Evolutionary conservation across 2,888 invertebrate species (phyloP).

Genomic region (Thymelicus acteon): DNA sequence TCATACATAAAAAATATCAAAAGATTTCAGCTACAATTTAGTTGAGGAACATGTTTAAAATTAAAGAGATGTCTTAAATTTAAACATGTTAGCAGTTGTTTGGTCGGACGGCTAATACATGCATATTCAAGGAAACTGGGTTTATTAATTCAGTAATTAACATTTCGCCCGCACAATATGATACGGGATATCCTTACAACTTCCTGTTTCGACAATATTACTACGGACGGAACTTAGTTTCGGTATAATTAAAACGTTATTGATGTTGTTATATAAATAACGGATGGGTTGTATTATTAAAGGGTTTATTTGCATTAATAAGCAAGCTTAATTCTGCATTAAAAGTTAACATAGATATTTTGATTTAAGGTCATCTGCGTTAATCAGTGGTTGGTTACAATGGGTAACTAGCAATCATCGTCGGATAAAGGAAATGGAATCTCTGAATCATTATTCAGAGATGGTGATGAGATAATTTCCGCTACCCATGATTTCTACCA

Average conservation of each 20-base stretch:
- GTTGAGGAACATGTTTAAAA: background rate
- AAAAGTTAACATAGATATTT: background rate
- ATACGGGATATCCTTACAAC: conserved; percentile 64
- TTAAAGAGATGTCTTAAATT: conserved; percentile 5
- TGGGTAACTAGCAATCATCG: too few relatives aligned
- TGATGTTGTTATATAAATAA: conserved; percentile 35
- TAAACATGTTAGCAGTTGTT: conserved; percentile 19
- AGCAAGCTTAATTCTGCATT: background rate
- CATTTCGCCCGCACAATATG: conserved; percentile 63
- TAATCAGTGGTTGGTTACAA: too few relatives aligned
- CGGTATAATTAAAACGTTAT: conserved; percentile 30
- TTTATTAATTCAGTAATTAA: conserved; percentile 70
- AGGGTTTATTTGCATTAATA: background rate
- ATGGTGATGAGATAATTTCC: too few relatives aligned
- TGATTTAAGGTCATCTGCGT: too few relatives aligned
- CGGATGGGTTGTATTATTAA: background rate
- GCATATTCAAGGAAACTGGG: conserved; percentile 59
- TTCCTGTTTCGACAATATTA: conserved; percentile 48
- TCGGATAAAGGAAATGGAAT: too few relatives aligned
- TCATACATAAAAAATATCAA: too few relatives aligned
- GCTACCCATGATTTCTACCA: too few relatives aligned
- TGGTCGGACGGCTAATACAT: conserved; percentile 42
- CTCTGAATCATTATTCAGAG: too few relatives aligned
- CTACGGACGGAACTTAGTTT: conserved; percentile 38
- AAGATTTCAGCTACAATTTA: too few relatives aligned